Conservation (phyloP, 92 coral and sea anemone genomes). For the Hydrozoanthus gracilis region DNA sequence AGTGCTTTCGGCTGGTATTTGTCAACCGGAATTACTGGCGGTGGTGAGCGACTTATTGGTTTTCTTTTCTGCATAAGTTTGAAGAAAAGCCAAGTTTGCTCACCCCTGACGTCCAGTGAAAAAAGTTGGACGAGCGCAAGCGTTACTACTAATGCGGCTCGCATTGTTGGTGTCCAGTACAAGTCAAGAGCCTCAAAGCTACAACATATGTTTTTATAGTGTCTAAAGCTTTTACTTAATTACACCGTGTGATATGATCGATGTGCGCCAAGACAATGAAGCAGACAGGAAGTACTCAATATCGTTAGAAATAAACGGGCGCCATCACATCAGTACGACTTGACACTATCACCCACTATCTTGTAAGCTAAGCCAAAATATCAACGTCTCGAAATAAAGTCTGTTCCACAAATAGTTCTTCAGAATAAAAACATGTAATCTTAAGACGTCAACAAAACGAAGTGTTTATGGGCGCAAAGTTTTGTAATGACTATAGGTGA, state of each 20-base stretch:
- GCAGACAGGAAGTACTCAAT: constrained; percentile 46
- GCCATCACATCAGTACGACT: background rate
- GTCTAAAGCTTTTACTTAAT: background rate
- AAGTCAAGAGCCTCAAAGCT: background rate
- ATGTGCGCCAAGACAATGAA: background rate
- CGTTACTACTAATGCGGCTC: background rate
- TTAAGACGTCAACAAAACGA: constrained; percentile 2
- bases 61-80: constrained; percentile 18
- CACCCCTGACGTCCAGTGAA: background rate
- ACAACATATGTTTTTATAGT: constrained; percentile 31
- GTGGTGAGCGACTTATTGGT: background rate
- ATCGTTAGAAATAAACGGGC: background rate
- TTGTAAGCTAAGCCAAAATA: constrained; percentile 28
- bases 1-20: constrained; percentile 32
- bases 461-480: background rate
- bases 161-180: constrained; percentile 13
- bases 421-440: background rate
- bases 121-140: background rate
- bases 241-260: constrained; percentile 34
- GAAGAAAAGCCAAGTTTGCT: constrained; percentile 18
- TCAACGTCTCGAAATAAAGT: background rate
- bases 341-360: background rate
- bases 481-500: background rate
- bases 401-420: background rate
- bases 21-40: constrained; percentile 21